phyloP scores from a whole-genome alignment of 2,113 vertebrate genomes.

The Epinephelus moara region DNA sequence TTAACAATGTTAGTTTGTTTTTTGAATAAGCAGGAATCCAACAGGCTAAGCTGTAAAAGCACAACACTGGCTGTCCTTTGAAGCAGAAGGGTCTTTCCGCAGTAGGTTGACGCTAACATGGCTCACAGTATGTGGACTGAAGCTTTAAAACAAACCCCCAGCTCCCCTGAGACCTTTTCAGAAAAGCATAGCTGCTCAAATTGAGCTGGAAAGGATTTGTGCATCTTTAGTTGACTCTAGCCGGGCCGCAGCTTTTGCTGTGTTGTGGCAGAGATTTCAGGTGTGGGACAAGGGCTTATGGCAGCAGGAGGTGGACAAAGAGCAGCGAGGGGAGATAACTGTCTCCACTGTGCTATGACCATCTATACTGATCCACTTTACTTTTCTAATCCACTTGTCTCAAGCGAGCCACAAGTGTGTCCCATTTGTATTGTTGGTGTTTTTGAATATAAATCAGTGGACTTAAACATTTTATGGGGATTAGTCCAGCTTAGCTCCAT shows the following conservation, averaged over 20 bases:
- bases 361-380: constrained; percentile 71
- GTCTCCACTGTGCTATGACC: constrained; percentile 48
- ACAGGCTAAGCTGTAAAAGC: neutral
- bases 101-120: constrained; percentile 10
- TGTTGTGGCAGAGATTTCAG: constrained; percentile 57
- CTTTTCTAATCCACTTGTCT: constrained; percentile 78
- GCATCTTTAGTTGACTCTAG: constrained; percentile 39
- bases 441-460: constrained; percentile 79
- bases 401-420: constrained; percentile 73
- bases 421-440: constrained; percentile 79
- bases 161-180: constrained; percentile 25
- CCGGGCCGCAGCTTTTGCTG: neutral
- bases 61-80: neutral
- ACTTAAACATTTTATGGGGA: constrained; percentile 84
- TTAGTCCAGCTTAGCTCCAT: constrained; percentile 82
- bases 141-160: constrained; percentile 25
- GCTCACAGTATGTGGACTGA: constrained; percentile 18
- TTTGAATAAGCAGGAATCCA: neutral
- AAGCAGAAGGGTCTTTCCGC: neutral
- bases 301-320: constrained; percentile 41
- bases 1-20: too few species aligned
- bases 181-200: constrained; percentile 24
- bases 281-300: constrained; percentile 61
- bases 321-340: constrained; percentile 51
- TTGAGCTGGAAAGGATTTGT: constrained; percentile 54